Conservation (phyloP, 2,888 invertebrate species). For the Parnassius apollo region DNA sequence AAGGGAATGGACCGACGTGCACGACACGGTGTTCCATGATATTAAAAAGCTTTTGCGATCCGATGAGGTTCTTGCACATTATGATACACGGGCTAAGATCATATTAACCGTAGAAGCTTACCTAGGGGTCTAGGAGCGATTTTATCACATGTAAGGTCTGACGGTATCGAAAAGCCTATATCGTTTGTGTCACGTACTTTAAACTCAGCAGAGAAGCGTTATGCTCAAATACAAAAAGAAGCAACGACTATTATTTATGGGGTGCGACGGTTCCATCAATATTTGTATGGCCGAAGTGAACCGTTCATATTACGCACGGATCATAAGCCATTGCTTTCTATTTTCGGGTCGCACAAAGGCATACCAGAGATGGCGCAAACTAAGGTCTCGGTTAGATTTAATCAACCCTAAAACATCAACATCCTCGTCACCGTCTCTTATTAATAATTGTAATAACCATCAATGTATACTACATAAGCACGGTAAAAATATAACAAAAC, state of each 20-base stretch:
- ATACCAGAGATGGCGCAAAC: constrained; percentile 22
- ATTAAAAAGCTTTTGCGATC: too few relatives aligned
- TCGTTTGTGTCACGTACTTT: constrained; percentile 36
- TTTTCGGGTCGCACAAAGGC: constrained; percentile 30
- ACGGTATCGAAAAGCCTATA: constrained; percentile 30
- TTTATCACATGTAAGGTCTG: constrained; percentile 1
- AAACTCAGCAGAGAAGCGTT: constrained; percentile 21
- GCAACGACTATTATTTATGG: too few relatives aligned
- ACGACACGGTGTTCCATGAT: too few relatives aligned
- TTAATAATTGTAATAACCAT: too few relatives aligned
- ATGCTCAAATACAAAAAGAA: too few relatives aligned
- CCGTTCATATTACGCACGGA: constrained; percentile 35
- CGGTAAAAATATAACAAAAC: too few relatives aligned
- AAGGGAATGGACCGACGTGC: too few relatives aligned
- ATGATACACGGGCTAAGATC: constrained; percentile 28
- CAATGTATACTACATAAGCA: too few relatives aligned
- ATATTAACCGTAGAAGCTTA: constrained; percentile 31
- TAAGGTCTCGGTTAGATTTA: background rate
- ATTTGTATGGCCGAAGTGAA: constrained; percentile 31
- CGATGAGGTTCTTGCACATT: constrained; percentile 25
- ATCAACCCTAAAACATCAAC: too few relatives aligned
- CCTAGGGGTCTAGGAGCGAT: constrained; percentile 27
- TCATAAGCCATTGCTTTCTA: constrained; percentile 27
- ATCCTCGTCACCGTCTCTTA: too few relatives aligned
- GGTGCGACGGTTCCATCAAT: constrained; percentile 30